Conservation (phyloP, 2,888 invertebrate species). For the Caenorhabditis zanzibari region DNA sequence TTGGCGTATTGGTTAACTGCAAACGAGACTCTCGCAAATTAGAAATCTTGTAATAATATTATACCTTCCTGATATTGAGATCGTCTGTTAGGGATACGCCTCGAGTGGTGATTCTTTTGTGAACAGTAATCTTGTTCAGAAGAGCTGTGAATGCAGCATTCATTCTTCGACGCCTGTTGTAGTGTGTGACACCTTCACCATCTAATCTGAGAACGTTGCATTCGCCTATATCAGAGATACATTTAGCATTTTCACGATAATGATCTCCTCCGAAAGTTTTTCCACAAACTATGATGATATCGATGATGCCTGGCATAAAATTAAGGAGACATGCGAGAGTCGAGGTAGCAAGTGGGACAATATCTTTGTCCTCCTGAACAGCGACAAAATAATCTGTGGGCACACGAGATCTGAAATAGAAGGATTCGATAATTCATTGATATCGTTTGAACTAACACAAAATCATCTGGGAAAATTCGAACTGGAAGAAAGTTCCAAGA, state of each 20-base stretch:
- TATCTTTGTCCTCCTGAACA: no score
- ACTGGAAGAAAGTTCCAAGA: no score
- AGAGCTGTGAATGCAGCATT: not conserved
- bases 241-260: not conserved
- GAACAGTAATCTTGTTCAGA: not conserved
- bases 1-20: not conserved
- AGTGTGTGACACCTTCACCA: not conserved
- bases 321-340: no score
- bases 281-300: not conserved
- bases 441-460: no score
- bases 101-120: not conserved
- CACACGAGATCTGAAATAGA: no score
- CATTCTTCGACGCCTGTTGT: not conserved
- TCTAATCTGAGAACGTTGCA: not conserved
- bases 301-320: no score
- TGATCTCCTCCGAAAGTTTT: not conserved
- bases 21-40: not conserved
- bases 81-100: not conserved
- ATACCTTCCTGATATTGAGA: not conserved
- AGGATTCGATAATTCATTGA: no score
- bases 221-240: not conserved
- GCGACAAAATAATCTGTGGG: no score
- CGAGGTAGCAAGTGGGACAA: no score
- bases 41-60: not conserved
- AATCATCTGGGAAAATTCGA: no score